phyloP scores from a whole-genome alignment of 2,113 vertebrate species.

The Protomyctophum bolini region DNA sequence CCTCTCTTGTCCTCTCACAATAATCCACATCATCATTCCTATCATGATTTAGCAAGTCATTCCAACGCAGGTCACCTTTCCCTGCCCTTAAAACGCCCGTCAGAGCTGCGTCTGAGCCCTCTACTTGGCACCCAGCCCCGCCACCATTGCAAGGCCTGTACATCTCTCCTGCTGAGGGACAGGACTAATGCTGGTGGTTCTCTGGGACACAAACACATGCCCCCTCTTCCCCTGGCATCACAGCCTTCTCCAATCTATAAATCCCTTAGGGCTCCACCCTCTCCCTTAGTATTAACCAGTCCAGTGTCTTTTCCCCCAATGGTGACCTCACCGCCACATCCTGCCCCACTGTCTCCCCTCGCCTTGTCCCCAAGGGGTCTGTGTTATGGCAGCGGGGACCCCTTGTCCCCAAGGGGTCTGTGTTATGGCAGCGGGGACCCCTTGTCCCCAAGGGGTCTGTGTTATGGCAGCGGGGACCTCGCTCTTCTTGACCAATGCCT shows the following conservation, averaged over 20 bases:
- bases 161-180: slow-evolving; percentile 35
- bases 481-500: slow-evolving; percentile 69
- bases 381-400: slow-evolving; percentile 24
- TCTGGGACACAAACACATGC: slow-evolving; percentile 19
- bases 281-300: slow-evolving; percentile 21
- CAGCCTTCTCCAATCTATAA: slow-evolving; percentile 19
- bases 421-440: slow-evolving; percentile 24
- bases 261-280: background rate
- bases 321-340: slow-evolving; percentile 11
- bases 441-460: slow-evolving; percentile 15
- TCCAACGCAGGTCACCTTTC: slow-evolving; percentile 40
- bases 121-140: slow-evolving; percentile 12
- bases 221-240: slow-evolving; percentile 10
- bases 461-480: slow-evolving; percentile 55
- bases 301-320: background rate
- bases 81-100: slow-evolving; percentile 43
- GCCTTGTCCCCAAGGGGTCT: slow-evolving; percentile 16
- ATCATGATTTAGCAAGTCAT: slow-evolving; percentile 52
- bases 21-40: slow-evolving; percentile 8
- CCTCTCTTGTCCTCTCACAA: slow-evolving; percentile 6
- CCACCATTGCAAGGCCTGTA: slow-evolving; percentile 41
- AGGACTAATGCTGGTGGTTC: slow-evolving; percentile 41
- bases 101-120: slow-evolving; percentile 19
- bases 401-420: slow-evolving; percentile 15
- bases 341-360: slow-evolving; percentile 11